Evolutionary conservation across 1,140 invertebrate genomes (phyloP), one percentile per base, ranked within the genome.

Genomic region (Triops longicaudatus): DNA sequence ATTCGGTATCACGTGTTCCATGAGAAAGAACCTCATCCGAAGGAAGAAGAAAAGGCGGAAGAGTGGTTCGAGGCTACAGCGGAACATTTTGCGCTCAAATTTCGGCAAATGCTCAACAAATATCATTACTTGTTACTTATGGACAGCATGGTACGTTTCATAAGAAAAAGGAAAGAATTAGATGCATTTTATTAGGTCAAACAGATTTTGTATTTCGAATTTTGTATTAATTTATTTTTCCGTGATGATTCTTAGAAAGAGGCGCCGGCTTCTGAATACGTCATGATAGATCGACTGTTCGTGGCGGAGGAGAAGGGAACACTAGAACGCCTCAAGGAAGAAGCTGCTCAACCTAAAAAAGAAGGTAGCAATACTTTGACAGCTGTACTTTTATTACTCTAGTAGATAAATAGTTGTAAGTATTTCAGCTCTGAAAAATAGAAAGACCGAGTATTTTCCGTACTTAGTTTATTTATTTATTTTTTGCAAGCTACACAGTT

Each of bases 1-100:
- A 87, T 94, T 73, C 87, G 91, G 63, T 95, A 94, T 85, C 94
- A 96, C 84, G 92, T 93, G 75, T 90, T 90, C 80, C 88, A 92
- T 81, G 90, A 92, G 79, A 87, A 88, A 76, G 87, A 89, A 72
- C 85, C 90, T 26, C 88, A 87, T 78, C 85, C 88, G 72, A 87
- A 89, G 79, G 89, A 92, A 81, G 85, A 92, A 71, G 85, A 88
- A 72, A 91, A 93, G 80, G 92, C 91, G 77, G 92, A 94, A 81
- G 88, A 90, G 79, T 87, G 90, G 79, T 94, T 94, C 83, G 90
- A 92, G 80, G 85, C 90, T 79, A 90, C 91, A 9, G 90, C 93
- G 0, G 85, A 89, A 81, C 88, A 90, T 81, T 86, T 94, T 74
- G 84, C 94, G 14, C 88, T 89, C 77, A 93, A 93, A 84, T 92